phyloP scores from a whole-genome alignment of 1,140 invertebrate genomes.

The Magallana gigas region DNA sequence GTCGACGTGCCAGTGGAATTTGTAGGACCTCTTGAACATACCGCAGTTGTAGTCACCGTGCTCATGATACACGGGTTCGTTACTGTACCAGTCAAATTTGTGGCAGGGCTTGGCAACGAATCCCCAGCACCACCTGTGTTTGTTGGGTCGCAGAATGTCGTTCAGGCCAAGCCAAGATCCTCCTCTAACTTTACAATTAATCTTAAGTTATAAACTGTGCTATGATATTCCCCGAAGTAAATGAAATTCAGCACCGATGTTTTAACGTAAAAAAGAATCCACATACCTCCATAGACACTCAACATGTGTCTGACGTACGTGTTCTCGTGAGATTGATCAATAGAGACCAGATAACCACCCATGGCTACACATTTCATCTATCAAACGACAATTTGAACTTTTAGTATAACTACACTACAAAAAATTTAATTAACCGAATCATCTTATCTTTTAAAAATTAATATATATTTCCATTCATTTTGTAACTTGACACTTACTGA shows the following conservation, averaged over 20 bases:
- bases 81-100: conserved; percentile 20
- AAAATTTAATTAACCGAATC: background rate
- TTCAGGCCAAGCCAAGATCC: background rate
- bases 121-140: conserved; percentile 18
- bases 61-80: background rate
- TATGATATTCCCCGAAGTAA: background rate
- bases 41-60: conserved; percentile 9
- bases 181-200: background rate
- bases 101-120: background rate
- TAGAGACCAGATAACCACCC: conserved; percentile 21
- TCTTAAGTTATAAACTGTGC: background rate
- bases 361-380: conserved; percentile 32
- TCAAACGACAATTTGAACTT: background rate
- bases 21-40: background rate
- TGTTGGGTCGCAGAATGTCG: conserved; percentile 14
- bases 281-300: conserved; percentile 3
- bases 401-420: background rate
- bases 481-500: conserved; percentile 30
- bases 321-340: conserved; percentile 30
- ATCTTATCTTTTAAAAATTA: background rate
- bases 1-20: conserved; percentile 13
- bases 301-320: conserved; percentile 23
- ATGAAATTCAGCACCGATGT: background rate
- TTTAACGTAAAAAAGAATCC: background rate
- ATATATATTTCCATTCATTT: background rate